Evolutionary conservation across 2,888 invertebrate genomes (phyloP).

Genomic region (Metellina segmentata): DNA sequence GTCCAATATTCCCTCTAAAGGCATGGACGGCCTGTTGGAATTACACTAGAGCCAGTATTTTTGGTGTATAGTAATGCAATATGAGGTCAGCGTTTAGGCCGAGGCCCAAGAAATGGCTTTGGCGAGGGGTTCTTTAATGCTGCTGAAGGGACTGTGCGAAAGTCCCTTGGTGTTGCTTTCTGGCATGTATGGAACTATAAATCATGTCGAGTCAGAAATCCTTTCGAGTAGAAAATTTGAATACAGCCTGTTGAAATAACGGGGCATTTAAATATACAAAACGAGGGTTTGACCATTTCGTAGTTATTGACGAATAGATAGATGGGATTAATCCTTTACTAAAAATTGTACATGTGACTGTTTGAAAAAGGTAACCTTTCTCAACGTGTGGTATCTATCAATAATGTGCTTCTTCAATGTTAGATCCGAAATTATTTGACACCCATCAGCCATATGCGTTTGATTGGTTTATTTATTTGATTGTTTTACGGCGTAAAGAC

Average conservation of each 20-base stretch:
- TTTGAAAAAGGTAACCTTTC: too few relatives aligned
- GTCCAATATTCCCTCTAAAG: slow-evolving; percentile 21
- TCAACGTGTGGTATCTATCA: too few relatives aligned
- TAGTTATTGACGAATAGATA: too few relatives aligned
- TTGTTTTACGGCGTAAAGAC: too few relatives aligned
- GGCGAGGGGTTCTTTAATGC: not conserved
- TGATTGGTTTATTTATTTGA: too few relatives aligned
- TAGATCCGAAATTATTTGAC: too few relatives aligned
- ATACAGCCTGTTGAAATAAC: not conserved
- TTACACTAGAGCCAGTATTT: not conserved
- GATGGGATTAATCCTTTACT: too few relatives aligned
- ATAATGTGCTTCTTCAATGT: too few relatives aligned
- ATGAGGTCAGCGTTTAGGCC: not conserved
- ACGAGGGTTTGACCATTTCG: not conserved
- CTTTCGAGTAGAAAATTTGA: not conserved
- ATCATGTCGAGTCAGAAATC: not conserved
- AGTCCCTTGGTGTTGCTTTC: too few relatives aligned
- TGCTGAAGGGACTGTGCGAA: not conserved
- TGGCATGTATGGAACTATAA: too few relatives aligned
- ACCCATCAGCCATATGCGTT: too few relatives aligned
- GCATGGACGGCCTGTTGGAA: not conserved
- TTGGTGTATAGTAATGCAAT: not conserved
- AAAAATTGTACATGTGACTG: too few relatives aligned
- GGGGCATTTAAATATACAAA: not conserved
- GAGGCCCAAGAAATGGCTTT: not conserved